Conservation (phyloP, 2,113 vertebrate species). For the Pterocles gutturalis region DNA sequence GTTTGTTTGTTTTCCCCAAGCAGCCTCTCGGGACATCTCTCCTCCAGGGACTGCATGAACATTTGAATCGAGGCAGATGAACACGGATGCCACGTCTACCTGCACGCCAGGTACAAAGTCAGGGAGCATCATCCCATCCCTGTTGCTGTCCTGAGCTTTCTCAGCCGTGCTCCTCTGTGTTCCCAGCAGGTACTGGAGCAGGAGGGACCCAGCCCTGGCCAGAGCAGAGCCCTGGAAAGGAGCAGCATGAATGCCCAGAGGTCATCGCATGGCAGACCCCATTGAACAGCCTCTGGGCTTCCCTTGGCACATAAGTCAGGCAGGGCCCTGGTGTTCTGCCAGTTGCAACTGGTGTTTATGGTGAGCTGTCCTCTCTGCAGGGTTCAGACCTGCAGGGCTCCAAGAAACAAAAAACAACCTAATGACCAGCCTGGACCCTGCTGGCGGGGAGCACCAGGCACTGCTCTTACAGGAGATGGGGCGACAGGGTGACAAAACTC, state of each 20-base stretch:
- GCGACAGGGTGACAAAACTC: not conserved
- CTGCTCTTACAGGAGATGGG: not conserved
- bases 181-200: not conserved
- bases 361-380: not conserved
- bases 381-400: not conserved
- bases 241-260: not conserved
- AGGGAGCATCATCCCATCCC: not conserved
- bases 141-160: fast-evolving
- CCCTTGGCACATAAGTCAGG: not conserved
- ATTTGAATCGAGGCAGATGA: not conserved
- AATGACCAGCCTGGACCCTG: fast-evolving
- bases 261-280: fast-evolving
- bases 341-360: not conserved
- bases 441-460: fast-evolving
- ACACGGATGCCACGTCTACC: not conserved
- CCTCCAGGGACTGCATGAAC: not conserved
- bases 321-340: not conserved
- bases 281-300: not conserved
- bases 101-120: not conserved
- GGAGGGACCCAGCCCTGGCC: not conserved
- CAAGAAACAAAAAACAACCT: not conserved
- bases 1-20: fast-evolving
- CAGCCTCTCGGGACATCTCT: not conserved
- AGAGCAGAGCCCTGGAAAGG: not conserved
- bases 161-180: not conserved